Evolutionary conservation across 2,888 invertebrate species (phyloP), one percentile per base, ranked within the genome.

Genomic region (Drosophila macrospina): DNA sequence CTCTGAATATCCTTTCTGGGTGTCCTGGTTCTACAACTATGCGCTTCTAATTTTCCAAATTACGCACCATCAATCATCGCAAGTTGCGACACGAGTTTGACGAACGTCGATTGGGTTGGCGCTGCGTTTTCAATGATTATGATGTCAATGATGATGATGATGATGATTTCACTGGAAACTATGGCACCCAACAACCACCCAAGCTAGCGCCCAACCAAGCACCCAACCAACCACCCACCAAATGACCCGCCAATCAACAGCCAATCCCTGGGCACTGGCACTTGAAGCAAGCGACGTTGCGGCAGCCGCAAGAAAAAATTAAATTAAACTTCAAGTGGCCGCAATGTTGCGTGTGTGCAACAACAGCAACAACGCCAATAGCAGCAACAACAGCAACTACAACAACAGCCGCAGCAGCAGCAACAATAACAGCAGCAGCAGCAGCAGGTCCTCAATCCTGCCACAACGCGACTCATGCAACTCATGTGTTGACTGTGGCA

Each of bases 41-140:
- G 62, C 68, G 87, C 87, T 86, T 88, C 88, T 88, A 85, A 87
- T 89, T 89, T 88, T 78, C 89, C 88, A 89, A 90, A 89, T 90
- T 90, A 88, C 89, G 90, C 86, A 86, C 86, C 90, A 90, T 90
- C 90, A 89, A 90, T 90, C 90, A 90, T 88, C 80, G 67, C 82
- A 71, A 75, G 77, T 81, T 79, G 78, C 73, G 76, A 78, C 68
- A 73, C 80, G 78, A 79, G 79, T 68, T 78, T 85, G 88, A 85
- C 78, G 88, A 86, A 70, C 83, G 78, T 84, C 79, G 86, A 77
- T 76, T 69, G 67, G 47, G 64, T 54, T 74, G 67, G 51, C 51
- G 67, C 45, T 64, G 39, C 32, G 47, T 37, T 69, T 36, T 30
- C 51, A 60, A 68, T 78, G 74, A 65, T 68, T 64, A 64, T 72